Base-by-base conservation (phyloP, 2,888 invertebrate genomes). In the Selenia dentaria region DNA sequence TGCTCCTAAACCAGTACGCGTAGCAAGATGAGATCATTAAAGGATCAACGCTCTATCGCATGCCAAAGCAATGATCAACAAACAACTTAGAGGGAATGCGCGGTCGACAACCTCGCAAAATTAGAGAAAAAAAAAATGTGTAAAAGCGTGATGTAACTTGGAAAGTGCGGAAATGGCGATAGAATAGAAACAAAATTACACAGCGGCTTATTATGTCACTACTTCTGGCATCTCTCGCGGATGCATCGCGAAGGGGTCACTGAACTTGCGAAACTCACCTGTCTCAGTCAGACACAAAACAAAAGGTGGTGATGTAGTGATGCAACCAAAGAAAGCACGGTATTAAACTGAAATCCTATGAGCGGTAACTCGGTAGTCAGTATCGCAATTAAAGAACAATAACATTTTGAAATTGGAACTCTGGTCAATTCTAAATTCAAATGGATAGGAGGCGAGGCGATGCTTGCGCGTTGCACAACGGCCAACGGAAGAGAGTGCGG, bases 181-280 rank as follows among this genome's bases (percentile, higher is more conserved):
- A 77, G 80, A 80, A 74, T 67, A 65, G 67, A 69, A 65, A 72
- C 70, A 68, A 67, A 79, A 78, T 77, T 72, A 75, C 74, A 68
- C 64, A 62, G 63, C 64, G 62, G 65, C 60, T 76, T 76, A 76
- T 85, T 87, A 86, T 86, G 78, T 87, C 84, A 84, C 74, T 66
- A 70, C 74, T 73, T 66, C 76, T 74, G 69, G 70, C 74, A 82
- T 76, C 74, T 74, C 70, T 68, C 66, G 71, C 74, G 77, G 78
- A 79, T 74, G 74, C 77, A 69, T 65, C 66, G 61, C 25, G 67
- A 74, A 66, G 71, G 67, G 88, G 84, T 87, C 84, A 76, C 62
- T 83, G 88, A 88, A 87, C 89, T 87, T 82, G 88, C 87, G 69
- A 88, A 89, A 83, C 78, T 79, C 79, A 87, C 84, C 83, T 86